Evolutionary conservation across 1,140 invertebrate genomes (phyloP), one percentile per base, ranked within the genome.

Genomic region (Parasteatoda tepidariorum): DNA sequence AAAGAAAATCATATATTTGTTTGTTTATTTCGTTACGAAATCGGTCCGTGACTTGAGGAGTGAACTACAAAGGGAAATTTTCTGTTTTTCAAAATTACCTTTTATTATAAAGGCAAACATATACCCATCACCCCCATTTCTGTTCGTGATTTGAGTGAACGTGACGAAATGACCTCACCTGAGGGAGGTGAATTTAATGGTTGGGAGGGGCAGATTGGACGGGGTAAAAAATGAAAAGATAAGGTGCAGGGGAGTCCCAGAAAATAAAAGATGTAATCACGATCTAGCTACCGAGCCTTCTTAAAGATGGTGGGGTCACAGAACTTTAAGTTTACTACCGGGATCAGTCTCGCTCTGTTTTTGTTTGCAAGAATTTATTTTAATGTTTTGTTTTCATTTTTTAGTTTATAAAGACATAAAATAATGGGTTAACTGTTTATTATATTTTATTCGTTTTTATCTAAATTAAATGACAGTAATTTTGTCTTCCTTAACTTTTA

Each of bases 241-340:
- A n/a, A 78, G 62, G 75, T 62, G 75, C 34, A 78, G n/a, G 31
- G 41, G 75, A 55, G 61, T 55, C 9, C 18, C 62, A 11, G 55
- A n/a, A 54, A 70, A 79, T 79, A 82, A 82, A 82, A 67, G 78
- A 82, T 71, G 34, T 48, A 70, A 70, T 82, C 78, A 82, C 78
- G 78, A 70, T 68, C 78, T 13, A 15, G 78, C 78, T 79, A 82
- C 78, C 34, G 78, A 70, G 78, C 57, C 41, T n/a, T 82, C 64
- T 55, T 67, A 61, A 68, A 68, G 28, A 70, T 54, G 22, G 24
- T 4, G 33, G 48, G 78, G 64, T 82, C 78, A 71, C 33, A 30
- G 62, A 82, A 41, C 66, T 61, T 26, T 62, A 18, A n/a, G 26
- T 61, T 31, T 67, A 82, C 78, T 82, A 71, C 66, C 78, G 78